Conservation (phyloP, 2,797 vertebrate genomes). For the Eleutherodactylus coqui region DNA sequence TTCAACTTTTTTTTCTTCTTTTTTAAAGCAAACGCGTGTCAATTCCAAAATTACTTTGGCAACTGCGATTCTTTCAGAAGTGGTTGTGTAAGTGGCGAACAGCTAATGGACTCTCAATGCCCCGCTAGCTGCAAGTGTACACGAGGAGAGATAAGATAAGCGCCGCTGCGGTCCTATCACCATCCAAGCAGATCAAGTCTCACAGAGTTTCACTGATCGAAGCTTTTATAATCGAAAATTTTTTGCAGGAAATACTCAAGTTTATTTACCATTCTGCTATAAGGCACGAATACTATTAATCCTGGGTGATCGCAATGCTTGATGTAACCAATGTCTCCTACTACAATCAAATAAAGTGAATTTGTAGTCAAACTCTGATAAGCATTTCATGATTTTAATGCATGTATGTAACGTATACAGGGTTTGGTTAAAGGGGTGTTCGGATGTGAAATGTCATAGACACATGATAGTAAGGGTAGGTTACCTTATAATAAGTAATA, state of each 20-base stretch:
- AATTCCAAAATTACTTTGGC: rapidly evolving
- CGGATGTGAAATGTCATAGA: no score
- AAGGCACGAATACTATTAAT: not conserved
- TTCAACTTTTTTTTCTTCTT: not conserved
- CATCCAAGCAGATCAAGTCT: not conserved
- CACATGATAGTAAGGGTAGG: no score
- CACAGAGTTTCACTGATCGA: no score
- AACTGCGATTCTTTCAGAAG: not conserved
- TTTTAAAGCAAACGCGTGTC: slow-evolving; percentile 27
- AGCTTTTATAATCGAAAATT: not conserved
- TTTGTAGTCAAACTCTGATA: not conserved
- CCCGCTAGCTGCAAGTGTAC: slow-evolving; percentile 4
- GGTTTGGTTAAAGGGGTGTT: no score
- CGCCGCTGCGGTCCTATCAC: not conserved
- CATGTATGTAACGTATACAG: no score
- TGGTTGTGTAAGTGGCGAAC: not conserved
- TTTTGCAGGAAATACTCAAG: not conserved
- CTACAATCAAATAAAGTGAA: not conserved
- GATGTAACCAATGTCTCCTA: not conserved
- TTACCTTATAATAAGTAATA: no score
- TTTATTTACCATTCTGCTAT: not conserved
- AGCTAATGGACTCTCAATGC: not conserved
- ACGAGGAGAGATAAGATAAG: slow-evolving; percentile 35
- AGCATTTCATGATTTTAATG: not conserved
- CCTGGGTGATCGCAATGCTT: not conserved